Base-by-base conservation (phyloP, 2,797 vertebrate species). In the Apogon talboti region DNA sequence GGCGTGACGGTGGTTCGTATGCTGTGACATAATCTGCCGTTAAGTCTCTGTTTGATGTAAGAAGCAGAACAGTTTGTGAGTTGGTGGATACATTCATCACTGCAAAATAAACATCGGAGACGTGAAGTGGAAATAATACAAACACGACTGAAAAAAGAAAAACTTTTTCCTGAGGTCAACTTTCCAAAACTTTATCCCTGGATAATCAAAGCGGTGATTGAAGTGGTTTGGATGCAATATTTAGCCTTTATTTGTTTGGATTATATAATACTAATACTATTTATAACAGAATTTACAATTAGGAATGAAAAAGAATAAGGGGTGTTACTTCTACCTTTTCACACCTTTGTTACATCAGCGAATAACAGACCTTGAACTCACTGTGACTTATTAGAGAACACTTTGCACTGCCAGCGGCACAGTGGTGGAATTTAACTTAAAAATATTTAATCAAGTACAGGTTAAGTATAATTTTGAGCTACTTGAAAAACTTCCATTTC, bases 1-100 rank as follows among this genome's bases (percentile, higher is more conserved):
- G 98, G 96, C 0, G 97, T 99, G 62, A 99, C 98, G 0, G 98
- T 99, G 95, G 98, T 99, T 60, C 70, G 95, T 90, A 21, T 6
- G 15, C 37, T 18, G 0, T 1, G 0, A 4, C 15, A 13, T n/a
- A 3, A 3, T 15, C 0, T 21, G 8, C n/a, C 16, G 16, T 7
- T 2, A n/a, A n/a, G 10, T 10, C 7, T 7, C 33, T 37, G 5
- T 13, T 40, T 48, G 4, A 14, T 38, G 6, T 70, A 28, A 61
- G 28, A 40, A 42, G 14, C 24, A 18, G 19, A 47, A 12, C 13
- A 18, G 51, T 10, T 42, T 57, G 37, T 37, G 38, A 46, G 0
- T 54, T 47, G 68, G 18, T 21, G 2, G 19, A 63, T 24, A 6
- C 54, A 18, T 64, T 37, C 11, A 0, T 78, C 69, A 63, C 0